Conservation (phyloP, 1,140 invertebrate species). For the Planococcus citri region DNA sequence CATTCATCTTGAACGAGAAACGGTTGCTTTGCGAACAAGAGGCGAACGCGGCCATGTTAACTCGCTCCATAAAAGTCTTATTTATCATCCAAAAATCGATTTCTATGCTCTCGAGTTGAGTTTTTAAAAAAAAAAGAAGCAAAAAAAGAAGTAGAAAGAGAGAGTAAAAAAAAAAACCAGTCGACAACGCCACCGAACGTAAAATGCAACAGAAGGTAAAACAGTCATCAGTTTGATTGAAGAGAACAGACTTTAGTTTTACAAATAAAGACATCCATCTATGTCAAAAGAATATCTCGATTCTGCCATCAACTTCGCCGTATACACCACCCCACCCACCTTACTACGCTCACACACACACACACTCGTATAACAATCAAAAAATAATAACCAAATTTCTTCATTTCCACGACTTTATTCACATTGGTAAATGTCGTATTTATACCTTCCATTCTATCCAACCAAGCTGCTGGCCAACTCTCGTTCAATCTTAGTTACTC, state of each 20-base stretch:
- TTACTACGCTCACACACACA: not conserved
- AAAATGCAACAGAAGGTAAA: conserved; percentile 7
- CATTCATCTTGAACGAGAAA: not conserved
- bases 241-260: not conserved
- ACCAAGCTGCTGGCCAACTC: no score
- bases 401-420: not conserved
- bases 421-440: no score
- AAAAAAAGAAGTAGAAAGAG: no score
- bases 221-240: not conserved
- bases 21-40: no score
- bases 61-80: no score
- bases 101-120: not conserved
- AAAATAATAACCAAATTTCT: conserved; percentile 4
- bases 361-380: not conserved
- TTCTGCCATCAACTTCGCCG: not conserved
- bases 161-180: not conserved
- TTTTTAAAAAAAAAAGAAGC: no score
- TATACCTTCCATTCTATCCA: no score
- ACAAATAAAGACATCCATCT: not conserved
- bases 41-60: no score
- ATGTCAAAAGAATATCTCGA: not conserved
- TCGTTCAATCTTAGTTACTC: no score
- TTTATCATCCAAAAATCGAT: no score
- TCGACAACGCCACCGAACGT: not conserved
- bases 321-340: no score